Evolutionary conservation across 2,888 invertebrate species (phyloP).

Genomic region (Drosophila fulvimacula): DNA sequence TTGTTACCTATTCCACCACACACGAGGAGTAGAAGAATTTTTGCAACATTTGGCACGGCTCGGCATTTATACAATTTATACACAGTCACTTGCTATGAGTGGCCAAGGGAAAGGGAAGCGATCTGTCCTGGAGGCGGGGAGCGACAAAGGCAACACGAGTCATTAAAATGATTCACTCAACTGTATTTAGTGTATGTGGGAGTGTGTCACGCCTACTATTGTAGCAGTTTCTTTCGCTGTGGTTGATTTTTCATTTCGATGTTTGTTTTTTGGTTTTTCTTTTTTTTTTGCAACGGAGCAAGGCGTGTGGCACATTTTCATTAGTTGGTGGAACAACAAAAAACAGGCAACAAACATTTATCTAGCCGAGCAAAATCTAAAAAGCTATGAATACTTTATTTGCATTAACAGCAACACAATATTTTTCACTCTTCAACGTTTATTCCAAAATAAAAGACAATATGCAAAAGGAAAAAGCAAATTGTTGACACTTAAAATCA

Average conservation of each 20-base stretch:
- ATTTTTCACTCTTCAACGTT: slow-evolving; percentile 2
- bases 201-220: slow-evolving; percentile 18
- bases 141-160: slow-evolving; percentile 48
- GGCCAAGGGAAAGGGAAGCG: not conserved
- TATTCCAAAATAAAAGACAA: not conserved
- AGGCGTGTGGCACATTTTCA: slow-evolving; percentile 40
- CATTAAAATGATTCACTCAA: slow-evolving; percentile 75
- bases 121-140: not conserved
- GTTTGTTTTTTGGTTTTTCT: not conserved
- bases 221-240: slow-evolving; percentile 33
- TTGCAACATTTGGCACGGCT: slow-evolving; percentile 62
- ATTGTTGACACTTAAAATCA: slow-evolving; percentile 5
- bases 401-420: slow-evolving; percentile 1
- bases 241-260: slow-evolving; percentile 22
- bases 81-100: slow-evolving; percentile 20
- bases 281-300: slow-evolving; percentile 13
- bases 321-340: slow-evolving; percentile 45
- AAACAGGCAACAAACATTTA: slow-evolving; percentile 12
- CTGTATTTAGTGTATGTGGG: slow-evolving; percentile 51
- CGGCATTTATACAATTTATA: slow-evolving; percentile 47
- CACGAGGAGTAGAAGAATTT: slow-evolving; percentile 39
- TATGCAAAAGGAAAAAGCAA: not conserved
- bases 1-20: slow-evolving; percentile 46
- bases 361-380: not conserved
- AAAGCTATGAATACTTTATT: slow-evolving; percentile 22